Conservation (phyloP, 2,113 vertebrate genomes). For the Sebastes schlegelii region DNA sequence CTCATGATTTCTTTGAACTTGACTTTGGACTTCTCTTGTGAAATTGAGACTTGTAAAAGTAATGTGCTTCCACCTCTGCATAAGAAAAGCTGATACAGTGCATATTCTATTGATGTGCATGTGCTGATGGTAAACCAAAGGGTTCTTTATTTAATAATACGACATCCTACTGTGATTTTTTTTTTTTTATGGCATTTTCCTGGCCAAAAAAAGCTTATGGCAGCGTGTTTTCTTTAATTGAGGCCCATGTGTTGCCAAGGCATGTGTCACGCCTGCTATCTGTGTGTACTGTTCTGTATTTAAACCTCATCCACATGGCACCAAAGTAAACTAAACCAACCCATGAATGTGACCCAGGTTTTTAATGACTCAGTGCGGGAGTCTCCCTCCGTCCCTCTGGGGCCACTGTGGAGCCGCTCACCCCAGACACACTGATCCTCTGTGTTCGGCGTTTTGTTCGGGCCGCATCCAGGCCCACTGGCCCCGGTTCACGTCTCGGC, state of each 20-base stretch:
- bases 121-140: not conserved
- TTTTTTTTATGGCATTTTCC: not conserved
- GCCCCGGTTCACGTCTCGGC: constrained; percentile 57
- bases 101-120: not conserved
- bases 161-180: not conserved
- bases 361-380: constrained; percentile 42
- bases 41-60: not conserved
- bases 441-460: constrained; percentile 61
- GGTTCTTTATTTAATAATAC: constrained; percentile 9
- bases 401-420: constrained; percentile 27
- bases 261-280: constrained; percentile 5
- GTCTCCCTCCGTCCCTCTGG: constrained; percentile 27
- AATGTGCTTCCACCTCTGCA: not conserved
- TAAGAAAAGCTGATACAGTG: not conserved
- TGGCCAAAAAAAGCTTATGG: not conserved
- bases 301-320: constrained; percentile 41
- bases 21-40: constrained; percentile 3
- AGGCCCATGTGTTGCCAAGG: not conserved
- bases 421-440: constrained; percentile 59
- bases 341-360: constrained; percentile 34
- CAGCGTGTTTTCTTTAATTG: not conserved
- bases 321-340: constrained; percentile 17
- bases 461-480: constrained; percentile 52
- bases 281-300: constrained; percentile 13
- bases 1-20: constrained; percentile 16